phyloP scores from a whole-genome alignment of 1,140 invertebrate genomes.

The Drosophila murphyi region DNA sequence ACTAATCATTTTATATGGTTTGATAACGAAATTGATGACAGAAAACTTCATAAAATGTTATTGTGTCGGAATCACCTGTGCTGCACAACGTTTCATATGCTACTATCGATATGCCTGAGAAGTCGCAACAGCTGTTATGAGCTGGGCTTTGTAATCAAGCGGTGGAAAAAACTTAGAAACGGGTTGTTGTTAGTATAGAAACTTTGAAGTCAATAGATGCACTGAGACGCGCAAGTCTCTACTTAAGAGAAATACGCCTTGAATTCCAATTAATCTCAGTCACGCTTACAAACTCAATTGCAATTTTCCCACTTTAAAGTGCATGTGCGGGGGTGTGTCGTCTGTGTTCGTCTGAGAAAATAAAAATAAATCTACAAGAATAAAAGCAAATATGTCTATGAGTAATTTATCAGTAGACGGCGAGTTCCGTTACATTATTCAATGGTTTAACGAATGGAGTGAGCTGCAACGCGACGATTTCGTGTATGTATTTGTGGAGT shows the following conservation, averaged over 20 bases:
- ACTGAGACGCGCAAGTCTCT: conserved; percentile 18
- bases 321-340: conserved; percentile 21
- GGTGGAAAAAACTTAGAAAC: conserved; percentile 59
- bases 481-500: conserved; percentile 90
- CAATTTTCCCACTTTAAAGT: conserved; percentile 19
- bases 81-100: conserved; percentile 21
- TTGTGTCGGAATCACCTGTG: neutral
- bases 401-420: conserved; percentile 86
- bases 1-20: neutral
- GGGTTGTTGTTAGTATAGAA: conserved; percentile 67
- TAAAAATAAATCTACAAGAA: conserved; percentile 24
- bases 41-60: neutral
- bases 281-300: neutral
- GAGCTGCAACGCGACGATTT: conserved; percentile 94
- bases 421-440: conserved; percentile 91
- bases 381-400: conserved; percentile 67
- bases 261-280: conserved; percentile 12
- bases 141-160: conserved; percentile 53
- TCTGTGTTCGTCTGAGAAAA: conserved; percentile 25
- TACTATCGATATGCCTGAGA: conserved; percentile 26
- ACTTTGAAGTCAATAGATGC: conserved; percentile 44
- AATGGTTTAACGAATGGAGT: conserved; percentile 96
- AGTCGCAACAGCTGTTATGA: conserved; percentile 49
- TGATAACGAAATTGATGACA: neutral
- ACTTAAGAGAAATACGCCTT: conserved; percentile 6